A percentile compares a stretch with the other conserved stretches of the same genome.
These are phyloP conservation scores for Cynodonichthys magdalenae DNA, from an alignment of 2,797 vertebrate species.

Conservation along the genomic window DNA sequence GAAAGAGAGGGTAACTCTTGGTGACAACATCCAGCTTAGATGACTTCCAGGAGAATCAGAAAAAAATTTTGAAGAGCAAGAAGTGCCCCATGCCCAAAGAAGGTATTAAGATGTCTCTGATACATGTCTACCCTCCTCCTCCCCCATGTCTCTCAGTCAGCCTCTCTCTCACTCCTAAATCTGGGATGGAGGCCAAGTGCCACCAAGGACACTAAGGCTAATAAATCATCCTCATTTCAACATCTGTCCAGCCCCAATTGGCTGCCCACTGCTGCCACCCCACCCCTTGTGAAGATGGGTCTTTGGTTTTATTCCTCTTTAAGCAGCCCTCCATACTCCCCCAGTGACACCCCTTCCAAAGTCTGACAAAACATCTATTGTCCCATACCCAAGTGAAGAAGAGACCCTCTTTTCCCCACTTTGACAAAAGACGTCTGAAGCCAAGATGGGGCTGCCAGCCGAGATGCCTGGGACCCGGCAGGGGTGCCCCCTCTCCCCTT, in stretches of 20 bases:
- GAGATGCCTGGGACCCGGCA: constrained; percentile 87
- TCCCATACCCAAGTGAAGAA: constrained; percentile 90
- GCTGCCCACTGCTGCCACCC: constrained; percentile 74
- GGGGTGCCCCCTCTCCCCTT: constrained; percentile 83
- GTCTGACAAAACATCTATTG: constrained; percentile 94
- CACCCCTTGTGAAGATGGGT: constrained; percentile 85
- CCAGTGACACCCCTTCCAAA: constrained; percentile 70
- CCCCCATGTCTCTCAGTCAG: constrained; percentile 68
- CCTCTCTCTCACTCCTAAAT: constrained; percentile 73
- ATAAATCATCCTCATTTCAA: constrained; percentile 95
- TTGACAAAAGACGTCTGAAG: constrained; percentile 93
- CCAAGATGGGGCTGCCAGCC: constrained; percentile 89
- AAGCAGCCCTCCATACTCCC: constrained; percentile 84
- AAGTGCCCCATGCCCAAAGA: constrained; percentile 79
- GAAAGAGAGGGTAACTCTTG: constrained; percentile 58
- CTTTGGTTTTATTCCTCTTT: constrained; percentile 88
- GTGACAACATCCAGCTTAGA: constrained; percentile 74
- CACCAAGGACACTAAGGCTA: constrained; percentile 89
- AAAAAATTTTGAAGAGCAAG: constrained; percentile 80
- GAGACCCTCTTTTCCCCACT: constrained; percentile 87
- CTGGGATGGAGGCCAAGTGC: constrained; percentile 95
- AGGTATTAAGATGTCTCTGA: constrained; percentile 82
- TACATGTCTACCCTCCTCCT: constrained; percentile 68
- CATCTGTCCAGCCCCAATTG: constrained; percentile 90
- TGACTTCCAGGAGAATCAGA: constrained; percentile 76